phyloP scores from a whole-genome alignment of 2,888 invertebrate genomes.

The Hirtodrosophila duncani region DNA sequence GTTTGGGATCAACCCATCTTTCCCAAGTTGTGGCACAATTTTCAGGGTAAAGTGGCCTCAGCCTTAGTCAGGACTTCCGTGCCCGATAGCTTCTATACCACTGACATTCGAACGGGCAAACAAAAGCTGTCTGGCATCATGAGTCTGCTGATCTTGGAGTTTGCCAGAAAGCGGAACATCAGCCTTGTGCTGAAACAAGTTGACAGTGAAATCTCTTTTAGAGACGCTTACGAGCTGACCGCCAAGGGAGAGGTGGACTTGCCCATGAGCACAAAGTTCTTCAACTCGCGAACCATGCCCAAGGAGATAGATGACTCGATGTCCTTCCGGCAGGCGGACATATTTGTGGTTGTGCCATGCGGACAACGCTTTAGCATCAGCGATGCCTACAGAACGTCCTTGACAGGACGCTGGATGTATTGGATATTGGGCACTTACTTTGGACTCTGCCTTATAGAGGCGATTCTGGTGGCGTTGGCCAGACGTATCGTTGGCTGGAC shows the following conservation, averaged over 20 bases:
- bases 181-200: neutral
- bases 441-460: constrained; percentile 4
- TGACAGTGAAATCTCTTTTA: rapidly evolving
- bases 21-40: constrained; percentile 22
- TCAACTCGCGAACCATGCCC: constrained; percentile 1
- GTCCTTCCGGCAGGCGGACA: neutral
- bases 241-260: constrained; percentile 19
- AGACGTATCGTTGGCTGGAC: too few species aligned
- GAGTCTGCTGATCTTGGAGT: neutral
- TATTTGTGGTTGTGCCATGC: constrained; percentile 43
- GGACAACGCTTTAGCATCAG: neutral
- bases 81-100: constrained; percentile 10
- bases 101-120: constrained; percentile 19
- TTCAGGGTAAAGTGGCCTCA: constrained; percentile 25
- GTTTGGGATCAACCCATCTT: constrained; percentile 3
- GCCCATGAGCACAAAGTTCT: neutral
- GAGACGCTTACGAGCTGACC: neutral
- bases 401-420: neutral
- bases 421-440: neutral
- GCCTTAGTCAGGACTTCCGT: constrained; percentile 7
- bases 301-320: neutral
- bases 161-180: constrained; percentile 29
- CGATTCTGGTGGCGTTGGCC: neutral
- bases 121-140: neutral
- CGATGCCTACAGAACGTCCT: constrained; percentile 1